These are phyloP conservation scores for Aspidiotus rigidus DNA, from an alignment of 2,888 invertebrate species.

Conservation along the genomic window DNA sequence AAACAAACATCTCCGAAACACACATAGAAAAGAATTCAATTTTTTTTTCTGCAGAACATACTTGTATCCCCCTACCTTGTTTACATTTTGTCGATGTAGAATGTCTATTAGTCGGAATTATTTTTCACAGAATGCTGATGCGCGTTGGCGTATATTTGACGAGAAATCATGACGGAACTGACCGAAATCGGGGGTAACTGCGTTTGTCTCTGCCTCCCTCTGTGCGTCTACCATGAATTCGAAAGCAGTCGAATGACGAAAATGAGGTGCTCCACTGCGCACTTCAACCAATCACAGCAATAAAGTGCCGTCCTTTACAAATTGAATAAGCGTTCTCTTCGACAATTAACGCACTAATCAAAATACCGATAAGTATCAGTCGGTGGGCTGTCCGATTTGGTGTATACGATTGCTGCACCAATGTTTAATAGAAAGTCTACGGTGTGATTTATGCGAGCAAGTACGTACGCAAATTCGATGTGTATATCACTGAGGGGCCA, in stretches of 20 bases:
- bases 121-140: not conserved
- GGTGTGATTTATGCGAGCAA: no score
- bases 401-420: not conserved
- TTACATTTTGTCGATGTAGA: not conserved
- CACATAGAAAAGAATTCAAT: not conserved
- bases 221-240: not conserved
- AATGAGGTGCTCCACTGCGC: not conserved
- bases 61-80: not conserved
- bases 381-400: not conserved
- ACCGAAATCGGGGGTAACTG: no score
- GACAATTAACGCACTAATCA: slow-evolving; percentile 26
- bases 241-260: not conserved
- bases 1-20: slow-evolving; percentile 4
- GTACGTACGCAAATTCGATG: not conserved
- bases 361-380: slow-evolving; percentile 17
- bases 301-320: slow-evolving; percentile 1
- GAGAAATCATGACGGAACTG: no score
- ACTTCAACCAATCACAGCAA: slow-evolving; percentile 14
- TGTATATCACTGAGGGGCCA: not conserved
- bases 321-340: slow-evolving; percentile 15
- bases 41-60: not conserved
- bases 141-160: no score
- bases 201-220: not conserved
- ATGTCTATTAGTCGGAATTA: slow-evolving; percentile 1
- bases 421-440: no score